Conservation (phyloP, 2,888 invertebrate genomes). For the Flexamia atlantica region DNA sequence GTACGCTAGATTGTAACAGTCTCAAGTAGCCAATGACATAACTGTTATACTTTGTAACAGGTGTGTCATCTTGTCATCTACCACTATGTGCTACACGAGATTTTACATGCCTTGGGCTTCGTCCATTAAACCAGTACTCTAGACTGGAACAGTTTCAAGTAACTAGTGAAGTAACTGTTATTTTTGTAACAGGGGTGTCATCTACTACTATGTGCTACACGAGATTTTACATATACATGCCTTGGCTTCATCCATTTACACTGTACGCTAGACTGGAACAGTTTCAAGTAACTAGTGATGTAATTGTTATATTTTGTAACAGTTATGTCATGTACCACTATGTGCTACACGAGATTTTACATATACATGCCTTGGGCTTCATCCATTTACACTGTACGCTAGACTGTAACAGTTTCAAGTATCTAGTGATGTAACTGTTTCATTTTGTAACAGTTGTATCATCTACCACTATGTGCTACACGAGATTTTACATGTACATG, state of each 20-base stretch:
- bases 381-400: background rate
- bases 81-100: too few relatives aligned
- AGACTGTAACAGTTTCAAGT: background rate
- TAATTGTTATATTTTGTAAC: background rate
- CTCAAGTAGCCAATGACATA: too few relatives aligned
- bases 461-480: conserved; percentile 77
- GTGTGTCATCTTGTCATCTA: too few relatives aligned
- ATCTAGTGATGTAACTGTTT: background rate
- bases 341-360: background rate
- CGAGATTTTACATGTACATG: conserved; percentile 75
- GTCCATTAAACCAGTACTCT: too few relatives aligned
- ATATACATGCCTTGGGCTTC: background rate
- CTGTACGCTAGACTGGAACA: background rate
- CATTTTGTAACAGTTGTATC: conserved; percentile 72
- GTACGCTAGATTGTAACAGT: too few relatives aligned
- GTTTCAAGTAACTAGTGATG: background rate
- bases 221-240: background rate
- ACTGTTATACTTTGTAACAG: too few relatives aligned
- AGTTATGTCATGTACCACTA: conserved; percentile 3
- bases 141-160: too few relatives aligned
- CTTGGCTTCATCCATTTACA: background rate
- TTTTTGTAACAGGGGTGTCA: background rate
- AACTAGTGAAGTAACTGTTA: background rate
- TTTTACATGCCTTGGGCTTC: too few relatives aligned
- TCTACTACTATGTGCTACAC: background rate